These are phyloP conservation scores for Macrosiphum euphorbiae DNA, from an alignment of 2,888 invertebrate genomes.

Conservation along the genomic window DNA sequence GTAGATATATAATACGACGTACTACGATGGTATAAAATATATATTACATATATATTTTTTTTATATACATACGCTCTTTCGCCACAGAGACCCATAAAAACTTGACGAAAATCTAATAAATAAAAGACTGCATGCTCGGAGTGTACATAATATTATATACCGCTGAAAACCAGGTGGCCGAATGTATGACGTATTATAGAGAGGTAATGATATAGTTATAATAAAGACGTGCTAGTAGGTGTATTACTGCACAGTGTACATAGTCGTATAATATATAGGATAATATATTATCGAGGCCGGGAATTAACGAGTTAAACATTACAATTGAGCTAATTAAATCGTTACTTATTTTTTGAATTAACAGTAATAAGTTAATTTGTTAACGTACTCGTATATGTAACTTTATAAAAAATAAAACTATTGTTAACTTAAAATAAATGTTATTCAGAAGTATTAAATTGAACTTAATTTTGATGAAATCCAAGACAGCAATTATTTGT, in stretches of 20 bases:
- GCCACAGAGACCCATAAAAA: neutral
- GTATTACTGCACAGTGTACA: neutral
- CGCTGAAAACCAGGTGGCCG: neutral
- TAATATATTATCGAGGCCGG: neutral
- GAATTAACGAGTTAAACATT: neutral
- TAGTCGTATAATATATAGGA: neutral
- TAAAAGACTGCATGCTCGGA: neutral
- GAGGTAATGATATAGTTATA: neutral
- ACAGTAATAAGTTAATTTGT: neutral
- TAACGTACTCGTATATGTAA: neutral
- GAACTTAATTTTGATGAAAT: neutral
- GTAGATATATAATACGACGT: neutral
- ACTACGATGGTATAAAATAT: neutral
- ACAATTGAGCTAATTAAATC: neutral
- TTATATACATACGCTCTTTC: neutral
- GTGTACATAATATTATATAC: neutral
- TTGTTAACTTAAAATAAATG: neutral
- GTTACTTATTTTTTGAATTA: neutral
- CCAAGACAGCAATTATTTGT: too few relatives aligned
- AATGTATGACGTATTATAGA: neutral
- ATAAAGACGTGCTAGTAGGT: neutral
- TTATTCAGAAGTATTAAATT: neutral
- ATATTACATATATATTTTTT: neutral
- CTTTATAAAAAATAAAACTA: neutral
- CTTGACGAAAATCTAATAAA: constrained; percentile 34